These are phyloP conservation scores for Sciurus vulgaris DNA, from an alignment of 2,797 vertebrate species.

Conservation along the genomic window DNA sequence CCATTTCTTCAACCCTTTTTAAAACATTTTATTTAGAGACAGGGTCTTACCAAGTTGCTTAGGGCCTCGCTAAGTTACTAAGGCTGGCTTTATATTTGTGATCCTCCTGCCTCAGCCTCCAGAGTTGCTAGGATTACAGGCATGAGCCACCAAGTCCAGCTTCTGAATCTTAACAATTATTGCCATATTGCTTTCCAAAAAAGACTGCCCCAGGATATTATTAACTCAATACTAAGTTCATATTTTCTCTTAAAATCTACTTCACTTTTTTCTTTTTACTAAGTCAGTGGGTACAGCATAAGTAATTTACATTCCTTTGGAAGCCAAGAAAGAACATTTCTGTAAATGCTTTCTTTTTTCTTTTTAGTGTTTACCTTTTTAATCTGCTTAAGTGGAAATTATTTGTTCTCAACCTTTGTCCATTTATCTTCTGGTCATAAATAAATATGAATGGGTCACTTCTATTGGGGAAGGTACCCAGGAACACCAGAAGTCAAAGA, in stretches of 20 bases:
- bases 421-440: neutral
- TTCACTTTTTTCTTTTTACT: neutral
- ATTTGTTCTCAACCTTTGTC: neutral
- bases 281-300: neutral
- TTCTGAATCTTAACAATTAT: neutral
- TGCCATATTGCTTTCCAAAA: constrained; percentile 37
- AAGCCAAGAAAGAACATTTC: constrained; percentile 3
- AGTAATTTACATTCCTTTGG: constrained; percentile 6
- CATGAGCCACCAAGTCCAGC: no score
- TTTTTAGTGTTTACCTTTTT: neutral
- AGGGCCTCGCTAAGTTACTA: no score
- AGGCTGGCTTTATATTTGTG: no score
- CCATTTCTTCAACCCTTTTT: no score
- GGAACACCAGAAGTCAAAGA: neutral
- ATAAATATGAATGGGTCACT: neutral
- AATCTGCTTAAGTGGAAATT: neutral
- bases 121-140: no score
- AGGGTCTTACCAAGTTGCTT: no score
- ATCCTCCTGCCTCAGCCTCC: no score
- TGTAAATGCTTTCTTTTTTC: neutral
- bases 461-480: fast-evolving
- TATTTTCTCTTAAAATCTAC: neutral
- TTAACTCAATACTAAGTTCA: neutral
- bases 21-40: no score
- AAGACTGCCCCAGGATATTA: neutral